Percentiles rank a stretch among this genome's conserved stretches.
phyloP scores from a whole-genome alignment of 1,140 invertebrate genomes.

The Hypsibius dujardini region DNA sequence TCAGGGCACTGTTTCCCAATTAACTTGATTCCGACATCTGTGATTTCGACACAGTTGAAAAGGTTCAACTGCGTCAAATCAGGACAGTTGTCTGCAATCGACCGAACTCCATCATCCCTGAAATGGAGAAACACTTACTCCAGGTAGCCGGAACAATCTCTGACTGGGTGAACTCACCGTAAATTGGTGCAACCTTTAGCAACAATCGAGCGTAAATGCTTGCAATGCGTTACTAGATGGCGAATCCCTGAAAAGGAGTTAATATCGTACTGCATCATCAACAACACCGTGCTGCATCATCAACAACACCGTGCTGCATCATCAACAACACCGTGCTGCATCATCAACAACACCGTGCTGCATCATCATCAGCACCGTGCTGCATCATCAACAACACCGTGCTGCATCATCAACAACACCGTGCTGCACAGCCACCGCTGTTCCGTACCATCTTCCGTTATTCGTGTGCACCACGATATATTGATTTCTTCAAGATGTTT shows the following conservation, averaged over 20 bases:
- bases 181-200: neutral
- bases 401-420: neutral
- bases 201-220: slow-evolving; percentile 38
- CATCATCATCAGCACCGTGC: too few relatives aligned
- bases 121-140: too few relatives aligned
- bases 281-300: too few relatives aligned
- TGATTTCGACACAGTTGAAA: slow-evolving; percentile 39
- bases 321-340: neutral
- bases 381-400: neutral
- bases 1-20: slow-evolving; percentile 61
- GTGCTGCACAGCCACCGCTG: slow-evolving; percentile 25
- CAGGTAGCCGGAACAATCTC: neutral
- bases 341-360: neutral
- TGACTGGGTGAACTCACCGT: neutral
- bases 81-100: neutral
- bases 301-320: neutral
- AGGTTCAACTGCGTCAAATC: neutral
- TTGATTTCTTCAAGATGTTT: slow-evolving; percentile 63
- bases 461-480: slow-evolving; percentile 84
- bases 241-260: slow-evolving; percentile 14
- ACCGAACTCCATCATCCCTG: too few relatives aligned
- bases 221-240: slow-evolving; percentile 23
- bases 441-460: slow-evolving; percentile 59
- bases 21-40: slow-evolving; percentile 61
- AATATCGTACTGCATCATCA: slow-evolving; percentile 10